Evolutionary conservation across 2,113 vertebrate genomes (phyloP), one percentile per base, ranked within the genome.

Genomic region (Xiphias gladius): DNA sequence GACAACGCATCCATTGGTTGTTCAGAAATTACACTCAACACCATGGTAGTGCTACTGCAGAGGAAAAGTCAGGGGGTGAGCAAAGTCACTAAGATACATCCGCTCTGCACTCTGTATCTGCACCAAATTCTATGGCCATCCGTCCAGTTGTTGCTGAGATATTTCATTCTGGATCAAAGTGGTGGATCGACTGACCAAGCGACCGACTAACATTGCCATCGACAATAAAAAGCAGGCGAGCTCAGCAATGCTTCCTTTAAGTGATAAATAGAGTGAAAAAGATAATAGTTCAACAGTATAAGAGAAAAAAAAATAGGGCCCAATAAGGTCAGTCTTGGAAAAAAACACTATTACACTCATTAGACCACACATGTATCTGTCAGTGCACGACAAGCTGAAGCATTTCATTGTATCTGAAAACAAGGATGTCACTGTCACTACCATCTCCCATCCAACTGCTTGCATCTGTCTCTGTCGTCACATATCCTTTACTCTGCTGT

Each of bases 331-430:
- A 64, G 65, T 64, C 24, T 50, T 55, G 9, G 37, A 65, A 78
- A 64, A 79, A 55, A 71, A 16, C 74, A 61, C 55, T 75, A 76
- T 84, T 73, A 79, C 76, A 55, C 72, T 82, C 50, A 71, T 83
- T 79, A 86, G 79, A 82, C 74, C 30, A 41, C 64, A 63, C 32
- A 26, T 67, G 71, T 78, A 74, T 85, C 84, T 69, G 84, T 85
- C 86, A 86, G 46, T 16, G 61, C 39, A 76, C 72, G 72, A 91
- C 80, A 71, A 67, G 79, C 73, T 37, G 63, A 83, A 62, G 70
- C 69, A 17, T n/a, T n/a, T n/a, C 2, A 75, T 13, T 57, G 59
- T 30, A 32, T 59, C 61, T 70, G n/a, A 13, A 67, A 86, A 61
- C 64, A 68, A 76, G 46, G 30, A 84, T 63, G 79, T 80, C 71